These are phyloP conservation scores for Leptopterna dolabrata DNA, from an alignment of 2,888 invertebrate genomes.

Conservation along the genomic window DNA sequence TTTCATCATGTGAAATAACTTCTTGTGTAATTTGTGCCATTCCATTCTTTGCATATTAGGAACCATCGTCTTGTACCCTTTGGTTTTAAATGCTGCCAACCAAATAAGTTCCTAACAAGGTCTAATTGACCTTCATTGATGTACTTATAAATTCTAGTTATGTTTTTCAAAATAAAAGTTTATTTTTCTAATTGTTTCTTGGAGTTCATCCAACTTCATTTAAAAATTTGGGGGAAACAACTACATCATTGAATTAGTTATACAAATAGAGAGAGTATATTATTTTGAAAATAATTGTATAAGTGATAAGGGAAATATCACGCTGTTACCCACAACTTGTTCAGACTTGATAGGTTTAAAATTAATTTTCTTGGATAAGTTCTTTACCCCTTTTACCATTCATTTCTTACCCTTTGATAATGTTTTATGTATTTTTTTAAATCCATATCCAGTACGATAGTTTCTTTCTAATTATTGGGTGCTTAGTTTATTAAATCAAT, in stretches of 20 bases:
- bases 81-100: slow-evolving; percentile 1
- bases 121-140: not conserved
- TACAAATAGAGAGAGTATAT: too few relatives aligned
- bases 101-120: not conserved
- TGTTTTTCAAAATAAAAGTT: not conserved
- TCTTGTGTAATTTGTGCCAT: slow-evolving; percentile 7
- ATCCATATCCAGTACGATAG: not conserved
- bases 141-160: not conserved
- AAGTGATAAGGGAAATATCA: not conserved
- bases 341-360: not conserved
- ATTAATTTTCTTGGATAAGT: not conserved
- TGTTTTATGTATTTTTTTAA: not conserved
- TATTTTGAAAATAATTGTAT: not conserved
- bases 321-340: not conserved
- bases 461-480: not conserved
- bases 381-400: not conserved
- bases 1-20: not conserved
- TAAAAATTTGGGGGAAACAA: too few relatives aligned
- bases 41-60: not conserved
- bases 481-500: not conserved
- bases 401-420: not conserved
- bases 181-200: too few relatives aligned
- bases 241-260: too few relatives aligned
- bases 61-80: slow-evolving; percentile 1
- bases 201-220: too few relatives aligned